Evolutionary conservation across 2,797 vertebrate species (phyloP), one percentile per base, ranked within the genome.

Genomic region (Chloroceryle inda): DNA sequence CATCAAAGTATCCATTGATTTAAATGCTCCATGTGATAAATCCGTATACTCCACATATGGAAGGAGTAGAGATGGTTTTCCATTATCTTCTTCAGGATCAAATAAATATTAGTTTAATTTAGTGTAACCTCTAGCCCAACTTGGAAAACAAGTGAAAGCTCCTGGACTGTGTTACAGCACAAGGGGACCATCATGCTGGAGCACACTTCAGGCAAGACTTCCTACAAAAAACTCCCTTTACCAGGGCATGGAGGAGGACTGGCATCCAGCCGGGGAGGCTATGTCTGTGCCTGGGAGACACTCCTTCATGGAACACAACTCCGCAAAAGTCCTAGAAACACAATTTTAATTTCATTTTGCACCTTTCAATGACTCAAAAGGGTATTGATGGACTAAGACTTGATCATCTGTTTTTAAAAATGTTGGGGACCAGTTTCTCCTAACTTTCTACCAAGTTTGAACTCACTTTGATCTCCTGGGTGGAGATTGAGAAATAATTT

Each of bases 331-430:
- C 53, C 53, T 75, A 80, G 61, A 87, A 91, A 94, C 58, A 33
- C 38, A 55, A 91, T 81, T 91, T 82, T 80, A 67, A 87, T 79
- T 87, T 71, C 5, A 87, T 78, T 94, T 93, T 91, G 29, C 31
- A 56, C 10, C 5, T 0, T 76, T 71, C 31, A 82, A 23, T 42
- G 31, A 79, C 74, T 69, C 59, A 81, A 78, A 78, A 81, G 16
- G 3, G 26, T 59, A 76, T 49, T 66, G 84, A 92, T 71, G 8
- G 33, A 91, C 52, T 79, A 73, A 50, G 24, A 33, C 12, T 40
- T 19, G 20, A 81, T 75, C 16, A 40, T 49, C 18, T 71, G 0
- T 33, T 91, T 91, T 76, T 55, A 81, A 7, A 92, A 73, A 53
- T 63, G 13, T 33, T 0, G 0, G 6, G 14, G 24, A 82, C 35